A percentile compares a stretch with the other conserved stretches of the same genome.
Evolutionary conservation across 2,797 vertebrate species (phyloP).

Genomic region (Xiphorhynchus erythropygius): DNA sequence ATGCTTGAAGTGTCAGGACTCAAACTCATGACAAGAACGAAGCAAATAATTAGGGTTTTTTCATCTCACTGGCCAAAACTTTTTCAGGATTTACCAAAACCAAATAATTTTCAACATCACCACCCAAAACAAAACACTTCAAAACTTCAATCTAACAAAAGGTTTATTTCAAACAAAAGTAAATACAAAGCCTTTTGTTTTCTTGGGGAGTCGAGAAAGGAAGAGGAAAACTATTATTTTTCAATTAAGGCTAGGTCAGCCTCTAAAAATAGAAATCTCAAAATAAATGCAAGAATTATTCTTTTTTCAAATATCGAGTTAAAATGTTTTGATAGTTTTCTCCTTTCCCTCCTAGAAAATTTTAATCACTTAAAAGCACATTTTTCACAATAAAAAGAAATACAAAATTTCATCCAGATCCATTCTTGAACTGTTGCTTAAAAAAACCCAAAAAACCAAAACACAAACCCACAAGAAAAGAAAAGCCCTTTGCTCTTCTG

Average conservation of each 20-base stretch:
- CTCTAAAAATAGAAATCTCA: slow-evolving; percentile 32
- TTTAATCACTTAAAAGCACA: not conserved
- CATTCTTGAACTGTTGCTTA: not conserved
- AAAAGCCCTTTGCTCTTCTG: not conserved
- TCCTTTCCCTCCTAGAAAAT: not conserved
- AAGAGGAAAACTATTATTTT: slow-evolving; percentile 38
- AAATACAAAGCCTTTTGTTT: slow-evolving; percentile 50
- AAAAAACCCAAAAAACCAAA: not conserved
- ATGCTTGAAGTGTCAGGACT: not conserved
- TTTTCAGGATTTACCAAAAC: slow-evolving; percentile 4
- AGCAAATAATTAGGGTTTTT: slow-evolving; percentile 7
- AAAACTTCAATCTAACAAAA: slow-evolving; percentile 3
- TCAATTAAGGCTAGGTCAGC: slow-evolving; percentile 18
- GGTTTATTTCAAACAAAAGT: slow-evolving; percentile 39
- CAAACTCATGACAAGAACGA: not conserved
- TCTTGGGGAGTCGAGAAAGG: not conserved
- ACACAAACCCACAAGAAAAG: not conserved
- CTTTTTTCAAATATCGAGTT: not conserved
- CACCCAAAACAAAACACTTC: slow-evolving; percentile 6
- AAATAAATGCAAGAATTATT: not conserved
- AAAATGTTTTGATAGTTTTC: not conserved
- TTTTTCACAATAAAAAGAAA: not conserved
- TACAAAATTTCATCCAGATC: not conserved
- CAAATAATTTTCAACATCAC: not conserved
- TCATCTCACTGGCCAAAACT: slow-evolving; percentile 8